Conservation (phyloP, 1,140 invertebrate species). For the Gonioctena quinquepunctata region DNA sequence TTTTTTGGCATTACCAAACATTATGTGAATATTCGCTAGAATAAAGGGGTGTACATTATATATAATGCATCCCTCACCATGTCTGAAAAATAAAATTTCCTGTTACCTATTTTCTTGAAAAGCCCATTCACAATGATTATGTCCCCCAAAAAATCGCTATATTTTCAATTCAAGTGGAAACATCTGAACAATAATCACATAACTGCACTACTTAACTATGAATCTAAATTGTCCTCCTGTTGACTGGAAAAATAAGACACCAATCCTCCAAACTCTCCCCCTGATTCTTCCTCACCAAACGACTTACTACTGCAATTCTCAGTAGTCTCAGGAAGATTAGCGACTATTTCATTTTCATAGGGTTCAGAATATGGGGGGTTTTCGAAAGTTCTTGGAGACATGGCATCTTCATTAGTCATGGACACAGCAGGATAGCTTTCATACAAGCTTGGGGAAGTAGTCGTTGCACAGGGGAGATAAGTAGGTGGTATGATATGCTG, state of each 20-base stretch:
- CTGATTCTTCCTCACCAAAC: slow-evolving; percentile 62
- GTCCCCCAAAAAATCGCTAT: too few species aligned
- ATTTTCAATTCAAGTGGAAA: too few species aligned
- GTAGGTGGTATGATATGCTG: background rate
- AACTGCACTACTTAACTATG: too few species aligned
- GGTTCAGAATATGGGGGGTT: slow-evolving; percentile 44
- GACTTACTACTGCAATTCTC: slow-evolving; percentile 46
- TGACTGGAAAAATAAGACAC: slow-evolving; percentile 89
- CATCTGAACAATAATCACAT: too few species aligned
- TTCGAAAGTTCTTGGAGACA: slow-evolving; percentile 14
- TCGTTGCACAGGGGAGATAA: background rate
- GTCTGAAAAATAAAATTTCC: too few species aligned
- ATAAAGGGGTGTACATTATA: too few species aligned
- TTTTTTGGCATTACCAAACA: too few species aligned
- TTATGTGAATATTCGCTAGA: too few species aligned
- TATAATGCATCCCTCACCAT: too few species aligned
- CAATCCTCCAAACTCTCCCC: slow-evolving; percentile 78
- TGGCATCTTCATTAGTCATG: slow-evolving; percentile 54
- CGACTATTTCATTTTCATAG: slow-evolving; percentile 23
- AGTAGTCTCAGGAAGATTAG: slow-evolving; percentile 35
- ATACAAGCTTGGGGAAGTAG: slow-evolving; percentile 49
- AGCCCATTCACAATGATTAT: too few species aligned
- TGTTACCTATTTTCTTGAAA: too few species aligned
- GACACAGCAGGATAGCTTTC: slow-evolving; percentile 58
- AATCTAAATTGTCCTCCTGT: slow-evolving; percentile 69